Conservation (phyloP, 2,888 invertebrate species). For the Craniophora ligustri region DNA sequence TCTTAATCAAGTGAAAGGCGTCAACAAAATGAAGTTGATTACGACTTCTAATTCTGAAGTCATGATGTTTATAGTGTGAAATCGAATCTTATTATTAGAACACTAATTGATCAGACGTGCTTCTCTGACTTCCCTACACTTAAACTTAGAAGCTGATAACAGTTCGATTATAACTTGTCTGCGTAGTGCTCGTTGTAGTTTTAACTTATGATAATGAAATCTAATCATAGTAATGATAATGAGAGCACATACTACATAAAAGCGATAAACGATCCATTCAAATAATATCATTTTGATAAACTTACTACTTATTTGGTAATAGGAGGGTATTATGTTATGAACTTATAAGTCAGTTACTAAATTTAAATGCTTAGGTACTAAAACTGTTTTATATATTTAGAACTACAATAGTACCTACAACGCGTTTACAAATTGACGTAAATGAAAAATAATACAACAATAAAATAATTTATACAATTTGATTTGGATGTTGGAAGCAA, state of each 20-base stretch:
- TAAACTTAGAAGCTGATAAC: constrained; percentile 30
- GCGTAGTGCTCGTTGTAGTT: constrained; percentile 25
- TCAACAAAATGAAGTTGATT: constrained; percentile 35
- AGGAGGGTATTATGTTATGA: too few species aligned
- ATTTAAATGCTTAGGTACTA: not conserved
- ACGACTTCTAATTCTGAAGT: constrained; percentile 38
- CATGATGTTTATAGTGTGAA: constrained; percentile 32
- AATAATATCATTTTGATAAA: constrained; percentile 36
- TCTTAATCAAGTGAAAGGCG: constrained; percentile 51
- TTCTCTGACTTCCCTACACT: constrained; percentile 31
- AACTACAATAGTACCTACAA: not conserved
- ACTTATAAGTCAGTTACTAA: not conserved
- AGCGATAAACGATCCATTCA: constrained; percentile 22
- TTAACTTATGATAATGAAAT: constrained; percentile 26
- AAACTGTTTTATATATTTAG: not conserved
- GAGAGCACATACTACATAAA: constrained; percentile 36
- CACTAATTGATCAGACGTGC: constrained; percentile 34
- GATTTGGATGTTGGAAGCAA: not conserved
- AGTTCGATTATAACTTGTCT: constrained; percentile 12
- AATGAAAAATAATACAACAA: not conserved
- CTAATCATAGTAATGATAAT: constrained; percentile 41
- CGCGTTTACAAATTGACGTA: not conserved
- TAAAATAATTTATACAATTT: not conserved
- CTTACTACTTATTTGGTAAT: not conserved
- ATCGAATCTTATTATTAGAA: constrained; percentile 35